Evolutionary conservation across 2,113 vertebrate species (phyloP), one percentile per base, ranked within the genome.

Genomic region (Rhabdornis inornatus): DNA sequence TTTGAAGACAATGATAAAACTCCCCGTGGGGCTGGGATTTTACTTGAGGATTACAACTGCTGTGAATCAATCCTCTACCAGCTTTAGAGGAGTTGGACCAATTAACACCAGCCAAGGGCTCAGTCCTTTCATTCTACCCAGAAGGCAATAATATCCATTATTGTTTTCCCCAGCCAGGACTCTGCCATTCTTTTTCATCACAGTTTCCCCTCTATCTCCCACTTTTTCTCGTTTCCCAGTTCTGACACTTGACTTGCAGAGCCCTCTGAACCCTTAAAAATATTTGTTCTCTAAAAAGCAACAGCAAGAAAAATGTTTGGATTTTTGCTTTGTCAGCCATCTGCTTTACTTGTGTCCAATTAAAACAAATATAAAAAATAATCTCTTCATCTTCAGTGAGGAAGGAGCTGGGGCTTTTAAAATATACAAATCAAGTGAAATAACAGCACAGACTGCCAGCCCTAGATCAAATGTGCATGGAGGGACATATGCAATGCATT

Each of bases 91-190:
- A 92, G 72, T 55, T 89, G 87, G 92, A 64, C 69, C 92, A 90
- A 90, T 95, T 96, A 96, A 93, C 94, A 95, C 83, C 53, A 91
- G 64, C 61, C 83, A 83, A 84, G 44, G 83, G 65, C 80, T 78
- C 37, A 92, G 57, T 49, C 72, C 76, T 92, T 93, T 93, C 53
- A n/a, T 89, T 87, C 81, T 82, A 35, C 57, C 40, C 84, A 82
- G 35, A 92, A 89, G 83, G 83, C 91, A 92, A 71, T 70, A 87
- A 89, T 84, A 89, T 72, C 69, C 76, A 83, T 70, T 83, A 81
- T 83, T 89, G 82, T 18, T 95, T 87, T 89, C 57, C 80, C 57
- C 72, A 90, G 90, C 21, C 71, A 90, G 88, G 7, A 11, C 37
- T 64, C 75, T 53, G 66, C 40, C 47, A 18, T 59, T 75, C 60